These are phyloP conservation scores for Psittacula echo DNA, from an alignment of 2,797 vertebrate genomes.

Conservation along the genomic window DNA sequence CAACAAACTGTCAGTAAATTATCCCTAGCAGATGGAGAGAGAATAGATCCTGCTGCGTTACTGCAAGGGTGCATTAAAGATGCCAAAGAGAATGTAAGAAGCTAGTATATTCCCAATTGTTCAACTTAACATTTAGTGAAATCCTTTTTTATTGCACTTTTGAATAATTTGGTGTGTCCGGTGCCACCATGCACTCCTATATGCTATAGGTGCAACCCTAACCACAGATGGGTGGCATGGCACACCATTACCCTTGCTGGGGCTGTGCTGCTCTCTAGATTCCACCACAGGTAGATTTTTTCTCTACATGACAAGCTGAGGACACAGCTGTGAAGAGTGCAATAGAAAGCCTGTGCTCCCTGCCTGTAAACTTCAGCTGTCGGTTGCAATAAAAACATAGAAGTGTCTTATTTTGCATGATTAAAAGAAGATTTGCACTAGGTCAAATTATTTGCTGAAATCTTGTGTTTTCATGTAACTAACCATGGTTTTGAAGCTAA, in stretches of 20 bases:
- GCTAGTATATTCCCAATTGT: not conserved
- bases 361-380: not conserved
- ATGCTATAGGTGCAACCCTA: not conserved
- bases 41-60: not conserved
- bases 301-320: not conserved
- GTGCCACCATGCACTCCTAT: not conserved
- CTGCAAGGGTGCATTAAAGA: not conserved
- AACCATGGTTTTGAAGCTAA: not conserved
- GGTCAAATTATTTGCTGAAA: not conserved
- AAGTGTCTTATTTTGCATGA: not conserved
- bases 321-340: not conserved
- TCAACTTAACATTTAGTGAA: not conserved
- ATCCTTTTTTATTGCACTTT: not conserved
- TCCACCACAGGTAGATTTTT: not conserved
- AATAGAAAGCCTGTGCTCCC: not conserved
- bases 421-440: not conserved
- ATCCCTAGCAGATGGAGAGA: not conserved
- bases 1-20: not conserved
- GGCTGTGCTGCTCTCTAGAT: not conserved
- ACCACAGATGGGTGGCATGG: fast-evolving
- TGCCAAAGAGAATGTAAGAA: not conserved
- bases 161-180: not conserved
- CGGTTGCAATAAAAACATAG: not conserved
- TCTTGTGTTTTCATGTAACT: not conserved
- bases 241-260: not conserved